These are phyloP conservation scores for Drosophila parvula DNA, from an alignment of 1,140 invertebrate species.

Conservation along the genomic window DNA sequence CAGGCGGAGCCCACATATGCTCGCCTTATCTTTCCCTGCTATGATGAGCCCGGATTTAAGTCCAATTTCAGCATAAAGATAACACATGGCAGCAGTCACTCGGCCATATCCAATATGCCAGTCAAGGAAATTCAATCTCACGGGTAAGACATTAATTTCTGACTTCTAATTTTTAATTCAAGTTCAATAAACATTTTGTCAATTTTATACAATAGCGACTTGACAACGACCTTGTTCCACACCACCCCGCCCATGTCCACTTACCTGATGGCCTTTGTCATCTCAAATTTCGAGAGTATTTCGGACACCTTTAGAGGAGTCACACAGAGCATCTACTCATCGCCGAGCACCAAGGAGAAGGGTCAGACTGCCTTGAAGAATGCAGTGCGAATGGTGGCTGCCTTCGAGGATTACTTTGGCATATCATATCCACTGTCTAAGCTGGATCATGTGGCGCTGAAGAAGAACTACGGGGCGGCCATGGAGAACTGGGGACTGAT, in stretches of 20 bases:
- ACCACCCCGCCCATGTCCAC: slow-evolving; percentile 89
- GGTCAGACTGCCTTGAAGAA: slow-evolving; percentile 86
- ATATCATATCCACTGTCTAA: slow-evolving; percentile 85
- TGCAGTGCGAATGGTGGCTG: slow-evolving; percentile 85
- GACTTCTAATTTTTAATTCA: background rate
- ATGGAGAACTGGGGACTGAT: slow-evolving; percentile 96
- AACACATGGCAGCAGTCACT: slow-evolving; percentile 85
- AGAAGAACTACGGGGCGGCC: slow-evolving; percentile 91
- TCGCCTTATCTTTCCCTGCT: slow-evolving; percentile 93
- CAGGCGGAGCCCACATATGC: slow-evolving; percentile 93
- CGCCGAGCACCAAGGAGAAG: slow-evolving; percentile 86
- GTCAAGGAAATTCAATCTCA: slow-evolving; percentile 40
- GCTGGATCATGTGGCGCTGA: slow-evolving; percentile 89
- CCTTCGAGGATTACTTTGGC: slow-evolving; percentile 85
- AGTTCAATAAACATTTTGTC: background rate
- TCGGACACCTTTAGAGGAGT: slow-evolving; percentile 64
- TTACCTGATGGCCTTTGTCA: slow-evolving; percentile 90
- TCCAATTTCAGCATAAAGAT: slow-evolving; percentile 88
- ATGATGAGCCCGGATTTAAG: slow-evolving; percentile 94
- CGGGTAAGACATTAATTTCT: slow-evolving; percentile 34
- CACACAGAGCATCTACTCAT: slow-evolving; percentile 87
- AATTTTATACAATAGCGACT: slow-evolving; percentile 36
- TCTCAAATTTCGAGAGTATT: slow-evolving; percentile 87
- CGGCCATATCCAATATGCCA: slow-evolving; percentile 87
- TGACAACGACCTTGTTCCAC: slow-evolving; percentile 84